phyloP scores from a whole-genome alignment of 2,888 invertebrate genomes.

The Allolobophora icterica region DNA sequence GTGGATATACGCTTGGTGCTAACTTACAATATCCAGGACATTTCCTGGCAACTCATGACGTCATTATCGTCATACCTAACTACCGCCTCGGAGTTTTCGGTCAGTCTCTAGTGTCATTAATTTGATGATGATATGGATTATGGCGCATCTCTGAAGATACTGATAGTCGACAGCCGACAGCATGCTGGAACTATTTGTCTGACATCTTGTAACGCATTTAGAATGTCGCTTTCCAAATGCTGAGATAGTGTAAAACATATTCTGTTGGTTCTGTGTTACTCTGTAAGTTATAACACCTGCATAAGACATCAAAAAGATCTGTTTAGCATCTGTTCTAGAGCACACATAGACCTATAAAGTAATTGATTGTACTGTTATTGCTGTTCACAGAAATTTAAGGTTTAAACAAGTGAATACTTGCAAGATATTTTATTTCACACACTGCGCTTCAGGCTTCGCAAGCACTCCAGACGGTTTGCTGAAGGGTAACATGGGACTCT shows the following conservation, averaged over 20 bases:
- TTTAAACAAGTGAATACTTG: not conserved
- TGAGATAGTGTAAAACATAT: no score
- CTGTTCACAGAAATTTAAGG: not conserved
- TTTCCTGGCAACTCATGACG: slow-evolving; percentile 41
- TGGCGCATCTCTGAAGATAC: no score
- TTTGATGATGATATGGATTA: no score
- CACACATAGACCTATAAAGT: not conserved
- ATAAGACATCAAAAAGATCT: no score
- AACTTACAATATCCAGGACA: slow-evolving; percentile 46
- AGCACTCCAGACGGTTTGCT: slow-evolving; percentile 39
- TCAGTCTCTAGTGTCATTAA: not conserved
- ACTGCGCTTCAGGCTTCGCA: slow-evolving; percentile 38
- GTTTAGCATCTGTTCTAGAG: no score
- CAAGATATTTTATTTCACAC: not conserved
- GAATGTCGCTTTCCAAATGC: no score
- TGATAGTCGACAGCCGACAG: no score
- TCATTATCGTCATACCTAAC: slow-evolving; percentile 43
- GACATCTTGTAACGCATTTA: no score
- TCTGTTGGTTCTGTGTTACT: no score
- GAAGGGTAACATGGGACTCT: slow-evolving; percentile 42
- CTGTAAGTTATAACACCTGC: no score
- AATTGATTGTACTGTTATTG: not conserved
- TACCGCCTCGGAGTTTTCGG: slow-evolving; percentile 43
- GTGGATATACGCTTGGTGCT: slow-evolving; percentile 37
- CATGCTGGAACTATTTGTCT: no score